phyloP scores from a whole-genome alignment of 2,113 vertebrate species.

The Lycaon pictus region DNA sequence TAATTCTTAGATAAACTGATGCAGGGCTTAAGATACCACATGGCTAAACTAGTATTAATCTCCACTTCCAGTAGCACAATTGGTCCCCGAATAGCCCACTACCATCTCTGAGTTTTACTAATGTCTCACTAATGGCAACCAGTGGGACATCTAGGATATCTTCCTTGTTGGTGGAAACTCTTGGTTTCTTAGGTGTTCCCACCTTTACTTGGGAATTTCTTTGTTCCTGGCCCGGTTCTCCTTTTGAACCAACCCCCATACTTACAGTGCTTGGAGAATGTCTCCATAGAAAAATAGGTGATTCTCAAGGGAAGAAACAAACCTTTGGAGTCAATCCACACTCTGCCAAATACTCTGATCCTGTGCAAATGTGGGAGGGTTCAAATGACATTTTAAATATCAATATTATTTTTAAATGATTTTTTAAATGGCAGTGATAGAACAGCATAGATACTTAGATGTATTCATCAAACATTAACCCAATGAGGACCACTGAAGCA shows the following conservation, averaged over 20 bases:
- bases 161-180: not conserved
- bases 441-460: not conserved
- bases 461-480: not conserved
- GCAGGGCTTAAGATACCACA: not conserved
- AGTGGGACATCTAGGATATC: not conserved
- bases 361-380: not conserved
- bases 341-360: not conserved
- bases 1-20: constrained; percentile 2
- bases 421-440: constrained; percentile 47
- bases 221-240: not conserved
- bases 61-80: not conserved
- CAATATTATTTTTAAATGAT: not conserved
- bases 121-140: not conserved
- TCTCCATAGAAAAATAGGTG: not conserved
- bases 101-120: not conserved
- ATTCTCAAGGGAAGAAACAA: not conserved
- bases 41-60: not conserved
- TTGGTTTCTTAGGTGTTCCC: not conserved
- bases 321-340: not conserved
- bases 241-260: not conserved
- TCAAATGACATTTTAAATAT: constrained; percentile 38
- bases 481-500: not conserved
- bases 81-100: not conserved
- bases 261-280: not conserved
- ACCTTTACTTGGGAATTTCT: not conserved